Evolutionary conservation across 2,888 invertebrate genomes (phyloP).

Genomic region (Monopis laevigella): DNA sequence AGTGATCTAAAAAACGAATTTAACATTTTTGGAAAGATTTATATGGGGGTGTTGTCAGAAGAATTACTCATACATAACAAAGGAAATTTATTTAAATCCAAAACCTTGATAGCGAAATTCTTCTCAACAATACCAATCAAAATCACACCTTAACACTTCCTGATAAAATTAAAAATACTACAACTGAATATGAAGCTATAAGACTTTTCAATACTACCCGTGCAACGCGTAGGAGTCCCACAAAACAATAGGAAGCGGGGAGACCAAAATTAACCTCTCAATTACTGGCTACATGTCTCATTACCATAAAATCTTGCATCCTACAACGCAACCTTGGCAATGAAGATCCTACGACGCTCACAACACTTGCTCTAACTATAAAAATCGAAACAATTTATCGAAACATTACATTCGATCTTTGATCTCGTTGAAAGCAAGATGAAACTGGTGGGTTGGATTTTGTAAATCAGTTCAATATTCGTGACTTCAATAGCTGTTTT

Average conservation of each 20-base stretch:
- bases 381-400: constrained; percentile 26
- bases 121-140: too few relatives aligned
- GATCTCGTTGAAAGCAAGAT: constrained; percentile 34
- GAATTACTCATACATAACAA: too few relatives aligned
- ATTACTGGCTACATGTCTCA: constrained; percentile 2
- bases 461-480: too few relatives aligned
- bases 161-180: neutral
- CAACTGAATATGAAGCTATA: neutral
- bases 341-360: constrained; percentile 26
- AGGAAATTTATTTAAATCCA: too few relatives aligned
- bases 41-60: too few relatives aligned
- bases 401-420: constrained; percentile 11
- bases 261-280: constrained; percentile 8
- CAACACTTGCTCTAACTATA: constrained; percentile 33
- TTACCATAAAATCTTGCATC: constrained; percentile 21
- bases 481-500: too few relatives aligned
- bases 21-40: too few relatives aligned
- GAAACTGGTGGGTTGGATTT: constrained; percentile 46
- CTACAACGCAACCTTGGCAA: constrained; percentile 41
- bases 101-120: too few relatives aligned
- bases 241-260: constrained; percentile 10
- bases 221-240: neutral
- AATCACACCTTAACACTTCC: neutral
- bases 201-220: neutral
- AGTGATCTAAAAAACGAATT: too few relatives aligned